Conservation (phyloP, 2,797 vertebrate species). For the Petrocephalus schoutedeni region DNA sequence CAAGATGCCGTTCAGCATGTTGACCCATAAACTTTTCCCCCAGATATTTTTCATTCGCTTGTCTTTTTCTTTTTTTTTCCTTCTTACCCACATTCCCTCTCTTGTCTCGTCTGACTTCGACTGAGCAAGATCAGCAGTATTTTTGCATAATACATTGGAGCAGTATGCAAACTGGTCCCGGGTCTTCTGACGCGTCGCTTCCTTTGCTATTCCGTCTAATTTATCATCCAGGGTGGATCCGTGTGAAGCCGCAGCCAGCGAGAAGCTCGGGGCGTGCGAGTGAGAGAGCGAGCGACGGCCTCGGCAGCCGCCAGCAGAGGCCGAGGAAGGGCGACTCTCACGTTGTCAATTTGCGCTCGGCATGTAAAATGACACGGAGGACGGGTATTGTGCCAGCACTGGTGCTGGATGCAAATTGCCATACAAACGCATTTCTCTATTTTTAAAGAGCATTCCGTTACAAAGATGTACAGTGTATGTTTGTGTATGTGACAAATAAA, state of each 20-base stretch:
- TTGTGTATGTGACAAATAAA: not conserved
- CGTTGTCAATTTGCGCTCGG: conserved; percentile 6
- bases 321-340: not conserved
- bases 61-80: not conserved
- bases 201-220: conserved; percentile 20
- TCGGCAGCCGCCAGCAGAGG: not conserved
- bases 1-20: no score
- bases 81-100: not conserved
- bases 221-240: conserved; percentile 15
- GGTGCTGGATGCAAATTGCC: not conserved
- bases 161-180: not conserved
- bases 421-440: not conserved
- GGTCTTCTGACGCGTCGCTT: conserved; percentile 7
- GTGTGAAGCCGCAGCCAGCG: conserved; percentile 23
- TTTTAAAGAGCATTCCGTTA: not conserved
- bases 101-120: conserved; percentile 1
- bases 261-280: not conserved
- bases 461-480: not conserved
- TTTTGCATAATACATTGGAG: conserved; percentile 24
- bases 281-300: not conserved
- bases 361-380: not conserved
- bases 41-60: not conserved
- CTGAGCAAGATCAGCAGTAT: conserved; percentile 7
- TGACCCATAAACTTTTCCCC: not conserved
- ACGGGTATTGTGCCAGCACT: not conserved